phyloP scores from a whole-genome alignment of 2,888 invertebrate genomes.

The Hypolimnas misippus region DNA sequence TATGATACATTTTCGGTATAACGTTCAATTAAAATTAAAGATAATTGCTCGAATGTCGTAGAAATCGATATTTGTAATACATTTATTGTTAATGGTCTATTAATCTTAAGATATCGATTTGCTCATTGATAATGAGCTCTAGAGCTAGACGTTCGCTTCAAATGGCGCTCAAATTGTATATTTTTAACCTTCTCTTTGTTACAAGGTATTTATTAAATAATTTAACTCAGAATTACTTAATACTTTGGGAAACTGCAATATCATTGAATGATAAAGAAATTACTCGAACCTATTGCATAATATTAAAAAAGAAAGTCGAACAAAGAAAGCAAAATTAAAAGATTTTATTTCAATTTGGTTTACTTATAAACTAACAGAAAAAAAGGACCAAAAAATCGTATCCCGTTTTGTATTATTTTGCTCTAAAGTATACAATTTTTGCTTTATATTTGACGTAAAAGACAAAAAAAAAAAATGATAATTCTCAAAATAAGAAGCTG shows the following conservation, averaged over 20 bases:
- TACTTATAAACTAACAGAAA: neutral
- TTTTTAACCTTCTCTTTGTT: neutral
- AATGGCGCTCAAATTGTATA: conserved; percentile 4
- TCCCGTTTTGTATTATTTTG: neutral
- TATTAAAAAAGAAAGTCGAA: neutral
- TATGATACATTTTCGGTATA: neutral
- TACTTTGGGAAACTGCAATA: neutral
- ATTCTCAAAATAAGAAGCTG: neutral
- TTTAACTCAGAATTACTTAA: neutral
- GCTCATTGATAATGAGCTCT: conserved; percentile 4
- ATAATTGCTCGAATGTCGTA: neutral
- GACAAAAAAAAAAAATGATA: neutral
- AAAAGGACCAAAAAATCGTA: neutral
- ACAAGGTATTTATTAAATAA: conserved; percentile 4
- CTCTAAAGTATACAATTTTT: too few relatives aligned
- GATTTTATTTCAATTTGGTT: too few relatives aligned
- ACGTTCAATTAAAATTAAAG: neutral
- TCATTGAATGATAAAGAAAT: neutral
- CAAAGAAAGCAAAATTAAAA: too few relatives aligned
- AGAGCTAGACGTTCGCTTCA: neutral
- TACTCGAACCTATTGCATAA: neutral
- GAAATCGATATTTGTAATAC: neutral
- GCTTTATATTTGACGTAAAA: too few relatives aligned
- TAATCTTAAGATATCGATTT: neutral
- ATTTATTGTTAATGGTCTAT: neutral